A percentile compares a stretch with the other conserved stretches of the same genome.
Evolutionary conservation across 2,113 vertebrate genomes (phyloP).

Genomic region (Tylochromis polylepis): DNA sequence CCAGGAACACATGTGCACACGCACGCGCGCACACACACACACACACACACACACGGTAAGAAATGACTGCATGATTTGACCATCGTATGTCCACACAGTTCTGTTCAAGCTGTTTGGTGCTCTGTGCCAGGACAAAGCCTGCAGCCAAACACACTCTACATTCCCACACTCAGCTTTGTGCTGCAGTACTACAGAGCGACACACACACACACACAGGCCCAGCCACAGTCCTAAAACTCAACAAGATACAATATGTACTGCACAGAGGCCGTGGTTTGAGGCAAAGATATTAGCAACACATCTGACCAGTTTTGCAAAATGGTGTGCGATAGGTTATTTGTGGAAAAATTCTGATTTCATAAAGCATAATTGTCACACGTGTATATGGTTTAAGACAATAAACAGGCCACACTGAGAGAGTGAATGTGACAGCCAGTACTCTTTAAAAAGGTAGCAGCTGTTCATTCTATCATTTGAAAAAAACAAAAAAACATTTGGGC

Average conservation of each 20-base stretch:
- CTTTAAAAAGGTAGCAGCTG: neutral
- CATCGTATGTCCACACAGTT: conserved; percentile 40
- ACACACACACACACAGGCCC: neutral
- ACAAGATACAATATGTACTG: neutral
- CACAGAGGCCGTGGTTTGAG: neutral
- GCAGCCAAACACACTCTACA: conserved; percentile 15
- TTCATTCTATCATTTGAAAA: neutral
- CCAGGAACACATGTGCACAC: no score
- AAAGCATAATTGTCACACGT: neutral
- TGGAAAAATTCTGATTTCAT: neutral
- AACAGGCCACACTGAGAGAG: neutral
- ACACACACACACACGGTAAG: neutral
- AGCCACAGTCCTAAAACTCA: neutral
- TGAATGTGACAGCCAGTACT: neutral
- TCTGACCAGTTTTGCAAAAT: neutral
- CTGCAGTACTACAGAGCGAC: neutral
- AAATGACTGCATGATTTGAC: conserved; percentile 14
- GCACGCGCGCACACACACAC: neutral
- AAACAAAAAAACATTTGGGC: neutral
- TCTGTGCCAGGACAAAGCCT: conserved; percentile 23
- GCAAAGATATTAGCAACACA: neutral
- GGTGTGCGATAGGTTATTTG: accelerated
- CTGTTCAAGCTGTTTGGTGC: conserved; percentile 33
- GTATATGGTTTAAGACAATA: neutral
- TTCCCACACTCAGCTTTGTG: conserved; percentile 6